Evolutionary conservation across 2,113 vertebrate genomes (phyloP), one percentile per base, ranked within the genome.

Genomic region (Camelus dromedarius): DNA sequence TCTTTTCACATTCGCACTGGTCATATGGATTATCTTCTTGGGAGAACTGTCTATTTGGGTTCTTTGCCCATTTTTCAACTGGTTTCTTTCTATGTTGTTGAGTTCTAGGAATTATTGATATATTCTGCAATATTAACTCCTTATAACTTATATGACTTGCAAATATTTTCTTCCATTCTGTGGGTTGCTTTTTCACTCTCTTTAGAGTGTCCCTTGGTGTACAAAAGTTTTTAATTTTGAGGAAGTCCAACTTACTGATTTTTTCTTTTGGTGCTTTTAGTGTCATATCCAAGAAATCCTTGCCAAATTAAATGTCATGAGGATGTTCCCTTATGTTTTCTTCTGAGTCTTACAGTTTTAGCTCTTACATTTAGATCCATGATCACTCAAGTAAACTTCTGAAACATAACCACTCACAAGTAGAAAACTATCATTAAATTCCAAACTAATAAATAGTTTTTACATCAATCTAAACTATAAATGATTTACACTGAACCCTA

Each of bases 401-500:
- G 10, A 94, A 91, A 91, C 6, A 80, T 58, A 76, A 62, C 11
- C 56, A 85, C 48, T 66, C 54, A 67, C 9, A 73, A 42, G 52
- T 67, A 91, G 26, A 32, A 91, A 58, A 80, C 38, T 15, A 91
- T 58, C 52, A 91, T 93, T 87, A 81, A 67, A 60, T 91, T 91
- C 58, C 50, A 94, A 81, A 87, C 42, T 42, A 96, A 50, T 35
- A 14, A 93, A 67, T 62, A 75, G 46, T 69, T 80, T 89, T 58
- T 80, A 70, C 62, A 52, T 69, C 77, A 93, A 80, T 46, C 54
- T 52, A 52, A 86, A 86, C 82, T 80, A 82, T 46, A 72, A 73
- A 9, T 67, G 42, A 87, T 82, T 75, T 91, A 91, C 6, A 52
- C 30, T 24, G 28, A 91, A 52, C 18, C 42, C 42, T 28, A 67